Evolutionary conservation across 2,888 invertebrate genomes (phyloP).

Genomic region (Drosophila demipolita): DNA sequence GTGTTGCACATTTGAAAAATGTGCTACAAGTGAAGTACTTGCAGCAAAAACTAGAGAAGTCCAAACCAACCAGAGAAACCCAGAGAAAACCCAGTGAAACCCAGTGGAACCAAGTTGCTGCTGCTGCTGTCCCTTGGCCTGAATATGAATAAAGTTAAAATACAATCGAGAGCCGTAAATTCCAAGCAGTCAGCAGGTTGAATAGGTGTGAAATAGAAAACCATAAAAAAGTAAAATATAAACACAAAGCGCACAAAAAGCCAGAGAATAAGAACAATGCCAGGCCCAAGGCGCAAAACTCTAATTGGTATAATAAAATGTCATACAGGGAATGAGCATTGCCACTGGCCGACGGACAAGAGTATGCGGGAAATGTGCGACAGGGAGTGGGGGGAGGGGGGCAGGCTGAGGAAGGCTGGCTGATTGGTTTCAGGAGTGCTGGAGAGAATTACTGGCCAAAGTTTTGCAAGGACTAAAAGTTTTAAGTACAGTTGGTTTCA

Average conservation of each 20-base stretch:
- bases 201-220: slow-evolving; percentile 49
- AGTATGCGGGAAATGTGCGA: slow-evolving; percentile 34
- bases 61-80: slow-evolving; percentile 4
- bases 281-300: slow-evolving; percentile 37
- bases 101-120: slow-evolving; percentile 5
- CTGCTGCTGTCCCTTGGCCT: slow-evolving; percentile 21
- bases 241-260: slow-evolving; percentile 32
- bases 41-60: slow-evolving; percentile 23
- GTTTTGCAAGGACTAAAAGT: slow-evolving; percentile 19
- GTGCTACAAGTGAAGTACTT: slow-evolving; percentile 63
- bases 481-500: not conserved
- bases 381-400: not conserved
- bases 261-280: slow-evolving; percentile 46
- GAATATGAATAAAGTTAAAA: slow-evolving; percentile 72
- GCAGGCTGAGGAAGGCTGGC: not conserved
- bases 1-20: slow-evolving; percentile 77
- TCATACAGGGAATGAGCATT: slow-evolving; percentile 61
- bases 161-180: slow-evolving; percentile 72
- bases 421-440: slow-evolving; percentile 30
- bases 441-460: slow-evolving; percentile 9
- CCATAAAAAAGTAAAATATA: not conserved
- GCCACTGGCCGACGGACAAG: slow-evolving; percentile 29
- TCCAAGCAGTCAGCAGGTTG: slow-evolving; percentile 63
- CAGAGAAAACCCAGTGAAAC: not conserved
- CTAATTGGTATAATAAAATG: slow-evolving; percentile 78